Conservation (phyloP, 2,797 vertebrate species). For the Chaenodraco wilsoni region DNA sequence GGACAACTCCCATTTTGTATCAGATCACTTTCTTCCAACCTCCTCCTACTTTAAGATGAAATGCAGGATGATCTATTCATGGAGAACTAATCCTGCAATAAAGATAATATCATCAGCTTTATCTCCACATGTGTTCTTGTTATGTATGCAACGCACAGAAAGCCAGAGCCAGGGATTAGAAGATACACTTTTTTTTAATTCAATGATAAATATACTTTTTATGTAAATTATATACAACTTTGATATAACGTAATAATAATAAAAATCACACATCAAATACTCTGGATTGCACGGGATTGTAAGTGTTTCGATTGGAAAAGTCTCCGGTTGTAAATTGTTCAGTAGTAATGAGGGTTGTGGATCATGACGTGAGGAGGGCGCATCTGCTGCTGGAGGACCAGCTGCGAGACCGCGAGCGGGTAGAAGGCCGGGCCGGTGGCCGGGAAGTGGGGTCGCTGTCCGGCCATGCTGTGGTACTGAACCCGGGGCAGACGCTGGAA, state of each 20-base stretch:
- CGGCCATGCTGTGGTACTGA: conserved; percentile 65
- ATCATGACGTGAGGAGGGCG: conserved; percentile 47
- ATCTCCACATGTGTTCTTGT: neutral
- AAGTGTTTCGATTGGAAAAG: conserved; percentile 67
- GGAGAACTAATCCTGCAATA: conserved; percentile 53
- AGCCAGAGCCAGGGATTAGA: conserved; percentile 10
- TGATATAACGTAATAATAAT: conserved; percentile 55
- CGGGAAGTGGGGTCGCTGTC: conserved; percentile 60
- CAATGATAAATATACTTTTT: conserved; percentile 67
- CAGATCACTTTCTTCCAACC: neutral
- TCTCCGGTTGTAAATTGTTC: conserved; percentile 25
- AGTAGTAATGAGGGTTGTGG: conserved; percentile 69
- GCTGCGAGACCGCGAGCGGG: conserved; percentile 42
- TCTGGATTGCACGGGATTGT: conserved; percentile 55
- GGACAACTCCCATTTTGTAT: conserved; percentile 27
- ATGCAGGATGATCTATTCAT: conserved; percentile 52
- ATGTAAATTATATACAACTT: conserved; percentile 50
- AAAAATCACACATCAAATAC: conserved; percentile 47
- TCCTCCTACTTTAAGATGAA: conserved; percentile 9
- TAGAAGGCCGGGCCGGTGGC: conserved; percentile 34
- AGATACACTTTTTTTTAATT: conserved; percentile 76
- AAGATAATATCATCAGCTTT: conserved; percentile 45
- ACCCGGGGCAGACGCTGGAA: conserved; percentile 57
- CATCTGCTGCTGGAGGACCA: conserved; percentile 58
- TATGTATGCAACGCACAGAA: neutral